These are phyloP conservation scores for Drosophila koepferae DNA, from an alignment of 2,888 invertebrate species.

Conservation along the genomic window DNA sequence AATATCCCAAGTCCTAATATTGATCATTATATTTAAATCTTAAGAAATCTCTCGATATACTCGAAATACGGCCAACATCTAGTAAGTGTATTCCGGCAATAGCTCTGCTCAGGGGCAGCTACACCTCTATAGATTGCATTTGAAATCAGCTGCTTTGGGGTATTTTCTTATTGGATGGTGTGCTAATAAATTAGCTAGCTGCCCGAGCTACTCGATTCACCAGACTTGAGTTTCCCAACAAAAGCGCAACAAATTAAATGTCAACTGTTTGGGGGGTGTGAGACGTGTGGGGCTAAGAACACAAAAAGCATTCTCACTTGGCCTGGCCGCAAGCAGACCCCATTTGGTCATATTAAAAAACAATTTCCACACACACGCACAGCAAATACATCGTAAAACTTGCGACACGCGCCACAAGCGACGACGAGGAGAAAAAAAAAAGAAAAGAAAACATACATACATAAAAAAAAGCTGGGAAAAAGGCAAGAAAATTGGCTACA, in stretches of 20 bases:
- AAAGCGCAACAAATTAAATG: constrained; percentile 75
- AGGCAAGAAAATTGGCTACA: constrained; percentile 82
- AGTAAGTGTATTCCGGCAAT: constrained; percentile 14
- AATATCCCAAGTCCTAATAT: too few species aligned
- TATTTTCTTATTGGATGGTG: constrained; percentile 44
- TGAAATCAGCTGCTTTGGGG: constrained; percentile 19
- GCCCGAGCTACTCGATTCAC: constrained; percentile 33
- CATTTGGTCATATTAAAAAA: constrained; percentile 81
- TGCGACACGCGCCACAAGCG: constrained; percentile 60
- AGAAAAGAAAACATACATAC: background rate
- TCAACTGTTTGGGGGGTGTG: constrained; percentile 49
- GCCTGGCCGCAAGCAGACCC: constrained; percentile 16
- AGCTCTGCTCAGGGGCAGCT: too few species aligned
- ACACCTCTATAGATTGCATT: constrained; percentile 19
- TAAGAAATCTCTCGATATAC: too few species aligned
- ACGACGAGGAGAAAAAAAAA: constrained; percentile 12
- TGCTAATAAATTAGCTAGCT: constrained; percentile 58
- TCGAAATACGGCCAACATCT: too few species aligned
- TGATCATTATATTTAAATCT: too few species aligned
- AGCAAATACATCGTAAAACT: constrained; percentile 63
- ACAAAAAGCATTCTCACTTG: constrained; percentile 43
- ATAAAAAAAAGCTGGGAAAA: constrained; percentile 31
- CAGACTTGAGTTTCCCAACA: constrained; percentile 41
- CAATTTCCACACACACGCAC: constrained; percentile 76
- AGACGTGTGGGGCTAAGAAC: constrained; percentile 3